Evolutionary conservation across 1,140 invertebrate genomes (phyloP).

Genomic region (Lanistes nyassanus): DNA sequence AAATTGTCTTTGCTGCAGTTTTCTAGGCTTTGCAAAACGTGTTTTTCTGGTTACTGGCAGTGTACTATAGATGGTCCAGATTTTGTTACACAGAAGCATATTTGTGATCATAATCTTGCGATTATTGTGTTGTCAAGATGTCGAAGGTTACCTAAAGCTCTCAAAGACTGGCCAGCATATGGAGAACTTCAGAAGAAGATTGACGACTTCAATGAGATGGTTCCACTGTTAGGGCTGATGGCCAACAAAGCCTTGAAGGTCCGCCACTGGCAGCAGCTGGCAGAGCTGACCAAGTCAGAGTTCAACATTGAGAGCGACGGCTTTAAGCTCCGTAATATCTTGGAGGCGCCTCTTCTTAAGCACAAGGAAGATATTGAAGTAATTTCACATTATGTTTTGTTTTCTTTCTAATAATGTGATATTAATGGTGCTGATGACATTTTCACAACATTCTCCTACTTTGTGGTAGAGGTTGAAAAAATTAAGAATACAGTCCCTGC

Average conservation of each 20-base stretch:
- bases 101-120: background rate
- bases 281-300: constrained; percentile 88
- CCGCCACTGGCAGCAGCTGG: constrained; percentile 93
- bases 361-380: constrained; percentile 97
- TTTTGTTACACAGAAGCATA: background rate
- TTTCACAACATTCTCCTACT: background rate
- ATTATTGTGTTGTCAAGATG: constrained; percentile 43
- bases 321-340: constrained; percentile 92
- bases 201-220: constrained; percentile 97
- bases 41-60: background rate
- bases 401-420: background rate
- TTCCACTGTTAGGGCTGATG: constrained; percentile 93
- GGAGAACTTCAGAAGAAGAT: constrained; percentile 94
- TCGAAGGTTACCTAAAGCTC: constrained; percentile 87
- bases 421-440: background rate
- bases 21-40: background rate
- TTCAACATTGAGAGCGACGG: constrained; percentile 94
- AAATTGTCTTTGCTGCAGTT: background rate
- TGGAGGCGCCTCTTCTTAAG: constrained; percentile 90
- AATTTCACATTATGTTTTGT: constrained; percentile 27
- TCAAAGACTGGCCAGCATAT: constrained; percentile 97
- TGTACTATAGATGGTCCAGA: background rate
- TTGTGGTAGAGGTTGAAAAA: no score
- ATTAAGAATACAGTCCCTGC: no score
- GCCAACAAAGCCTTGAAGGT: constrained; percentile 98